Conservation (phyloP, 2,797 vertebrate species). For the Agapornis canus region DNA sequence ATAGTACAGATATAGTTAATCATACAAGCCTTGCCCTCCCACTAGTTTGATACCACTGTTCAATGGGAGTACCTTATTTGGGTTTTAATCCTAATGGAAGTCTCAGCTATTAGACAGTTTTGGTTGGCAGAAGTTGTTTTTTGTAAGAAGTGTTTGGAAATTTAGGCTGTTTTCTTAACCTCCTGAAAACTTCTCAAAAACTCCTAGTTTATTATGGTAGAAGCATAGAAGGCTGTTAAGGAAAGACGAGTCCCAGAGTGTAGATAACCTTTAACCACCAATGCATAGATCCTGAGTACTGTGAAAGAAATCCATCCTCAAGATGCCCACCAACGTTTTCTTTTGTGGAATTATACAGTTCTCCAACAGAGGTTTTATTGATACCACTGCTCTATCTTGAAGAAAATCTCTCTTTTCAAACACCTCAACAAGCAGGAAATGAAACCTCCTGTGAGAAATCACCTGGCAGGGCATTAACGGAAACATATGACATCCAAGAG, state of each 20-base stretch:
- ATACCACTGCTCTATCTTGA: not conserved
- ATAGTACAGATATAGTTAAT: not conserved
- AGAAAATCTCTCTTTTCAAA: not conserved
- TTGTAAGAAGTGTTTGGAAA: not conserved
- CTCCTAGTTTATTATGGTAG: not conserved
- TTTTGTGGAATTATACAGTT: not conserved
- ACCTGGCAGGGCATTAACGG: not conserved
- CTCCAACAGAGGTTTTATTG: not conserved
- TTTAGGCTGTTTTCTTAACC: slow-evolving; percentile 2
- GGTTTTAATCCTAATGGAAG: not conserved
- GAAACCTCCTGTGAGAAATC: not conserved
- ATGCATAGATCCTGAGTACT: not conserved
- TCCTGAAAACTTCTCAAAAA: not conserved
- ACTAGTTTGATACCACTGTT: not conserved
- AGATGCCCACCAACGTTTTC: not conserved
- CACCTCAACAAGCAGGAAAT: not conserved
- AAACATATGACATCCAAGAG: not conserved
- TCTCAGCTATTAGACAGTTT: not conserved
- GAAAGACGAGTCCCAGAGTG: not conserved
- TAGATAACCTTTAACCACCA: not conserved
- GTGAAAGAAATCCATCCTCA: not conserved
- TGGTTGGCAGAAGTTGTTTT: slow-evolving; percentile 1
- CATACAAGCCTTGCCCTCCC: not conserved
- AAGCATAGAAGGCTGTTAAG: not conserved
- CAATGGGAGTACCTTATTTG: not conserved